Evolutionary conservation across 2,113 vertebrate genomes (phyloP).

Genomic region (Narcine bancroftii): DNA sequence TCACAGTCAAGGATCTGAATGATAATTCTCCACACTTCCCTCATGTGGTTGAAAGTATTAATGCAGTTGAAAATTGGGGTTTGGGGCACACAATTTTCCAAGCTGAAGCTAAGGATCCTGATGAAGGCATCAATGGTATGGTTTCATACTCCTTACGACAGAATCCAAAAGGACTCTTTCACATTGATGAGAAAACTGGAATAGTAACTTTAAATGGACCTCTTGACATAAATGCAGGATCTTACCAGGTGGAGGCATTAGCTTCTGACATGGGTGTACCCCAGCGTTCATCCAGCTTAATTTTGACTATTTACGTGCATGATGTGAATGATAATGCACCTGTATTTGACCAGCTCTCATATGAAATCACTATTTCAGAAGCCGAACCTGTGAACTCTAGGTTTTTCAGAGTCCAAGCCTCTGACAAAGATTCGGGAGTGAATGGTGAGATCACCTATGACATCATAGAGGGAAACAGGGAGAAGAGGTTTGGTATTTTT

Average conservation of each 20-base stretch:
- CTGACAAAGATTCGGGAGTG: slow-evolving; percentile 81
- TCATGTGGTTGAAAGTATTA: slow-evolving; percentile 76
- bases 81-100: slow-evolving; percentile 86
- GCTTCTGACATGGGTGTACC: slow-evolving; percentile 85
- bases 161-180: slow-evolving; percentile 79
- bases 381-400: slow-evolving; percentile 88
- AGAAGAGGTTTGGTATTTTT: slow-evolving; percentile 88
- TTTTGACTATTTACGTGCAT: slow-evolving; percentile 82
- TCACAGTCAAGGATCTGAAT: slow-evolving; percentile 91
- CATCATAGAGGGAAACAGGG: slow-evolving; percentile 78
- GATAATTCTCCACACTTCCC: slow-evolving; percentile 86
- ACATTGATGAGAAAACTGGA: slow-evolving; percentile 73
- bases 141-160: slow-evolving; percentile 83
- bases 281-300: slow-evolving; percentile 68
- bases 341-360: slow-evolving; percentile 90
- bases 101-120: slow-evolving; percentile 79
- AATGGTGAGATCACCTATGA: slow-evolving; percentile 88
- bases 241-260: slow-evolving; percentile 81
- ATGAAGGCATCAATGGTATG: slow-evolving; percentile 80
- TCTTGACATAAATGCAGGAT: slow-evolving; percentile 74
- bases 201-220: slow-evolving; percentile 71
- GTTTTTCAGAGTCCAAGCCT: slow-evolving; percentile 89
- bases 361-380: slow-evolving; percentile 83
- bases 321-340: slow-evolving; percentile 93
- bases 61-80: slow-evolving; percentile 91